Conservation (phyloP, 2,888 invertebrate species). For the Adela reaumurella region DNA sequence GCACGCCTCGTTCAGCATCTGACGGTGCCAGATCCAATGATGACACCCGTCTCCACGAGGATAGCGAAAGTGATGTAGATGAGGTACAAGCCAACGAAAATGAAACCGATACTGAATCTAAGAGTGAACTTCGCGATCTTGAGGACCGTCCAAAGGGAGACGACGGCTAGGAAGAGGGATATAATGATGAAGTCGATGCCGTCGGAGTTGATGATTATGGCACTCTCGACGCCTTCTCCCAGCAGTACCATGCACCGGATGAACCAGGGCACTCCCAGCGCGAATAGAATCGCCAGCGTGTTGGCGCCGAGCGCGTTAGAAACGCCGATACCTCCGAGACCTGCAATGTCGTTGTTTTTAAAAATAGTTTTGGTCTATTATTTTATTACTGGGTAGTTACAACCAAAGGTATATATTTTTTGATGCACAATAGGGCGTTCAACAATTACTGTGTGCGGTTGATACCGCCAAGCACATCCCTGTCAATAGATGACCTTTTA, state of each 20-base stretch:
- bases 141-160: slow-evolving; percentile 65
- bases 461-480: too few species aligned
- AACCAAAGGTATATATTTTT: too few species aligned
- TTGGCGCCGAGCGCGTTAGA: slow-evolving; percentile 86
- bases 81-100: slow-evolving; percentile 63
- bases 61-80: slow-evolving; percentile 74
- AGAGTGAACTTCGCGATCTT: slow-evolving; percentile 68
- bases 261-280: slow-evolving; percentile 82
- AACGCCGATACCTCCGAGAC: slow-evolving; percentile 81
- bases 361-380: too few species aligned
- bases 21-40: slow-evolving; percentile 36
- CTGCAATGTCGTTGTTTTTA: too few species aligned
- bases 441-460: too few species aligned
- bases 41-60: slow-evolving; percentile 73
- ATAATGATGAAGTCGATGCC: slow-evolving; percentile 81
- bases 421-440: too few species aligned
- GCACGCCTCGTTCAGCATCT: too few species aligned
- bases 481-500: too few species aligned
- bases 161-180: slow-evolving; percentile 71
- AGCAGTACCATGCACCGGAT: slow-evolving; percentile 63
- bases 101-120: slow-evolving; percentile 63
- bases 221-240: slow-evolving; percentile 40
- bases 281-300: slow-evolving; percentile 78
- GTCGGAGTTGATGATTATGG: slow-evolving; percentile 68
- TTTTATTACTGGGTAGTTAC: too few species aligned